phyloP scores from a whole-genome alignment of 1,140 invertebrate genomes.

The Pseudomyrmex flavicornis region DNA sequence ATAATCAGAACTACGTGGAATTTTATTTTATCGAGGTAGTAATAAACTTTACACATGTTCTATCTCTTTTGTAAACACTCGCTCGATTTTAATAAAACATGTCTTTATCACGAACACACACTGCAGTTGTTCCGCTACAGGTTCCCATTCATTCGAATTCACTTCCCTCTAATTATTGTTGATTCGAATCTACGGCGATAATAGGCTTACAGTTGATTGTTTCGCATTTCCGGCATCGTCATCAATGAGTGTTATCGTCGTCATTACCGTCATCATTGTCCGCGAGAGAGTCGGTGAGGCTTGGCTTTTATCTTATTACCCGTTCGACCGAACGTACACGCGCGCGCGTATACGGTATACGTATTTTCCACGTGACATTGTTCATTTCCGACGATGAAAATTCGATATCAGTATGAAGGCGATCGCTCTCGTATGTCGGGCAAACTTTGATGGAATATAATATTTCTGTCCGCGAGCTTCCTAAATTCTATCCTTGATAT shows the following conservation, averaged over 20 bases:
- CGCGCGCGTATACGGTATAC: not conserved
- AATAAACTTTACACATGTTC: not conserved
- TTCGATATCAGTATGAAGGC: not conserved
- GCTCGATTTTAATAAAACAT: constrained; percentile 67
- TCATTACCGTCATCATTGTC: constrained; percentile 39
- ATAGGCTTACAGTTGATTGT: constrained; percentile 71
- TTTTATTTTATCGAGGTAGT: too few relatives aligned
- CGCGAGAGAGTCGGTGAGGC: constrained; percentile 40
- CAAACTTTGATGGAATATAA: too few relatives aligned
- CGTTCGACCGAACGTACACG: constrained; percentile 11
- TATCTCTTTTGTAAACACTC: constrained; percentile 52
- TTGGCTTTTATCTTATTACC: constrained; percentile 52
- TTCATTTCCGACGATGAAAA: constrained; percentile 14
- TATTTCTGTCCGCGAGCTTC: too few relatives aligned
- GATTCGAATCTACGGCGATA: constrained; percentile 64
- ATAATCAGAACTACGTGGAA: too few relatives aligned
- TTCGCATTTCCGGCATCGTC: constrained; percentile 58
- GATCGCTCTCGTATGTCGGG: not conserved
- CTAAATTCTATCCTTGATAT: too few relatives aligned
- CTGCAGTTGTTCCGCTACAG: constrained; percentile 2
- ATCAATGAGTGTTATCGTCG: constrained; percentile 37
- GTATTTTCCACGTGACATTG: constrained; percentile 23
- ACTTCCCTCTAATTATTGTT: constrained; percentile 73
- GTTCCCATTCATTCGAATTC: constrained; percentile 39
- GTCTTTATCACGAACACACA: constrained; percentile 12